These are phyloP conservation scores for Gila orcuttii DNA, from an alignment of 2,113 vertebrate species.

Conservation along the genomic window DNA sequence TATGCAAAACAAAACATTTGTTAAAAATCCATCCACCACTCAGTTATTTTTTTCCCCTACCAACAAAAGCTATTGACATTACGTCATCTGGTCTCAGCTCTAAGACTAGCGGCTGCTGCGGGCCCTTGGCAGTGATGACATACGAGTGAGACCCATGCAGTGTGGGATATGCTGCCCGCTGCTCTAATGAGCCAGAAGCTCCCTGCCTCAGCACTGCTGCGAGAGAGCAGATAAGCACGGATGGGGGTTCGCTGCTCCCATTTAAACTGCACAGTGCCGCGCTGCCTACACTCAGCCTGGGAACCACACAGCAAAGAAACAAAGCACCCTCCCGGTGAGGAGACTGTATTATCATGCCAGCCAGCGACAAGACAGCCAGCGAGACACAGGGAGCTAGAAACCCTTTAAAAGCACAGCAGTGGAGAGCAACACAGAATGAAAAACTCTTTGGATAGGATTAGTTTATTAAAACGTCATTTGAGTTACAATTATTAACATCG, in stretches of 20 bases:
- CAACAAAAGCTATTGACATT: conserved; percentile 31
- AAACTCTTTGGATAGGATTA: conserved; percentile 17
- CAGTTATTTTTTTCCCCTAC: neutral
- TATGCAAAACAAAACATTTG: too few relatives aligned
- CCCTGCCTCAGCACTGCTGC: conserved; percentile 76
- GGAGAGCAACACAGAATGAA: conserved; percentile 28
- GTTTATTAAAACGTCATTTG: neutral
- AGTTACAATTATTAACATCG: neutral
- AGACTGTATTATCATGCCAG: conserved; percentile 74
- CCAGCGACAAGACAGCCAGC: conserved; percentile 62
- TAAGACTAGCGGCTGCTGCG: neutral
- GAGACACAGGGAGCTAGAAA: conserved; percentile 58
- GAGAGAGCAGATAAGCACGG: conserved; percentile 76
- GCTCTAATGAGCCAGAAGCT: conserved; percentile 76
- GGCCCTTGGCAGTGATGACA: conserved; percentile 25
- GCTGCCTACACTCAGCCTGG: conserved; percentile 65
- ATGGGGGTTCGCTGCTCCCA: conserved; percentile 66
- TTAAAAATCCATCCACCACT: neutral
- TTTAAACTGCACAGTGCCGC: conserved; percentile 70
- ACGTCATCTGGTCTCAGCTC: conserved; percentile 36
- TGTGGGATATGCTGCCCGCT: conserved; percentile 70
- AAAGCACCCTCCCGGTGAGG: conserved; percentile 67
- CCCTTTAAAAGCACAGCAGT: conserved; percentile 38
- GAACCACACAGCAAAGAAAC: conserved; percentile 57
- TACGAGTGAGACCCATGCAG: conserved; percentile 6